phyloP scores from a whole-genome alignment of 35 echinoderm and acorn worm genomes.

The Apostichopus californicus region DNA sequence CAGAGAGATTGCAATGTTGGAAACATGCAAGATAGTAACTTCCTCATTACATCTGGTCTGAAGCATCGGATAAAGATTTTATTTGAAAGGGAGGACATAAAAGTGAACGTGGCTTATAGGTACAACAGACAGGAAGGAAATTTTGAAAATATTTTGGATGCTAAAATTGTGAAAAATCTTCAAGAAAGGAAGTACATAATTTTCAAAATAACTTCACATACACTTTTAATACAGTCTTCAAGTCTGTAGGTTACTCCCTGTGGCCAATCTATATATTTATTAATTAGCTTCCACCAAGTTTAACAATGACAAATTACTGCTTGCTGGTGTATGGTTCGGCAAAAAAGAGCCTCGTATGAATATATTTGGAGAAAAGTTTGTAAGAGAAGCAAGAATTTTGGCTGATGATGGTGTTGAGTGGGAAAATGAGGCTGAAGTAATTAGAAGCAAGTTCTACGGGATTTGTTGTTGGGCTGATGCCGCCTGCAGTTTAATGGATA shows the following conservation, averaged over 20 bases:
- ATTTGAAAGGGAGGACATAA: slow-evolving; percentile 17
- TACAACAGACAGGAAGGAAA: background rate
- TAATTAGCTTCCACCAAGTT: slow-evolving; percentile 59
- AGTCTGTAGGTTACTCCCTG: slow-evolving; percentile 21
- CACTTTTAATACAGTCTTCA: slow-evolving; percentile 36
- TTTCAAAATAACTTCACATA: slow-evolving; percentile 32
- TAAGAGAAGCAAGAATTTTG: background rate
- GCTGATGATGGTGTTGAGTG: slow-evolving; percentile 3
- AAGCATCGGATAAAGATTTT: background rate
- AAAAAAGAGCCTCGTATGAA: slow-evolving; percentile 51
- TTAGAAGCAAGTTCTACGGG: background rate
- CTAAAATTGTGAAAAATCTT: slow-evolving; percentile 3
- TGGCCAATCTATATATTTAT: slow-evolving; percentile 62
- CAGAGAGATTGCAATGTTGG: background rate
- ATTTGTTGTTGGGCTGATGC: slow-evolving; percentile 23
- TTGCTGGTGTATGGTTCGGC: slow-evolving; percentile 60
- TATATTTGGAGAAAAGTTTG: slow-evolving; percentile 43
- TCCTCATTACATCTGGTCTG: slow-evolving; percentile 29
- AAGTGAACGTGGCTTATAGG: slow-evolving; percentile 5
- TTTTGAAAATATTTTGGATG: slow-evolving; percentile 52
- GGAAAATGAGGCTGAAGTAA: background rate
- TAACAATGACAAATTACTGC: slow-evolving; percentile 40
- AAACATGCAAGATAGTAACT: slow-evolving; percentile 11
- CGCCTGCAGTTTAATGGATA: slow-evolving; percentile 68
- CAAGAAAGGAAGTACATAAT: background rate